These are phyloP conservation scores for Drosophila santomea DNA, from an alignment of 1,140 invertebrate genomes.

Conservation along the genomic window DNA sequence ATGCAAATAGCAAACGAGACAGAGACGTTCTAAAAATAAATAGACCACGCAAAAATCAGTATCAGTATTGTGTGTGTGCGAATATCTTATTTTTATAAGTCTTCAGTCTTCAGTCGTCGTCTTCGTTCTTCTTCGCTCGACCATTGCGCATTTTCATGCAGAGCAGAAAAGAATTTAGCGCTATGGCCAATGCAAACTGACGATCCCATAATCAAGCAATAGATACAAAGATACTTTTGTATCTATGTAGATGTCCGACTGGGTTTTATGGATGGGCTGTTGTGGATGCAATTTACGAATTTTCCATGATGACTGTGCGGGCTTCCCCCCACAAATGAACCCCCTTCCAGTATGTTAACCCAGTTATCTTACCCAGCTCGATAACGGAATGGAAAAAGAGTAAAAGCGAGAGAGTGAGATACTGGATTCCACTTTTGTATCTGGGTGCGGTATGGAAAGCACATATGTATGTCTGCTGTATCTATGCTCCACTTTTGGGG, in stretches of 20 bases:
- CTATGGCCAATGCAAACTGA: slow-evolving; percentile 51
- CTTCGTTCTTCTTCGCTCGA: slow-evolving; percentile 20
- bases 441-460: slow-evolving; percentile 46
- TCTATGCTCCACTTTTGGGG: slow-evolving; percentile 57
- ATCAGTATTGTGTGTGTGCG: slow-evolving; percentile 28
- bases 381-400: slow-evolving; percentile 18
- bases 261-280: slow-evolving; percentile 8
- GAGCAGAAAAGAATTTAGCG: slow-evolving; percentile 62
- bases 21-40: slow-evolving; percentile 68
- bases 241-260: slow-evolving; percentile 20
- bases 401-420: slow-evolving; percentile 15
- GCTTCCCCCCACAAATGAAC: slow-evolving; percentile 33
- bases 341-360: slow-evolving; percentile 28
- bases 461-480: slow-evolving; percentile 50
- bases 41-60: slow-evolving; percentile 57
- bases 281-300: slow-evolving; percentile 48
- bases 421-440: slow-evolving; percentile 35
- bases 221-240: slow-evolving; percentile 13
- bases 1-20: slow-evolving; percentile 62
- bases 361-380: slow-evolving; percentile 41
- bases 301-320: slow-evolving; percentile 64
- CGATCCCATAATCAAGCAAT: slow-evolving; percentile 43
- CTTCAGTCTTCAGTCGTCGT: slow-evolving; percentile 17
- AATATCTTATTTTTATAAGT: slow-evolving; percentile 67
- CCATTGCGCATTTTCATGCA: slow-evolving; percentile 68